Evolutionary conservation across 1,140 invertebrate genomes (phyloP).

Genomic region (Caenorhabditis latens): DNA sequence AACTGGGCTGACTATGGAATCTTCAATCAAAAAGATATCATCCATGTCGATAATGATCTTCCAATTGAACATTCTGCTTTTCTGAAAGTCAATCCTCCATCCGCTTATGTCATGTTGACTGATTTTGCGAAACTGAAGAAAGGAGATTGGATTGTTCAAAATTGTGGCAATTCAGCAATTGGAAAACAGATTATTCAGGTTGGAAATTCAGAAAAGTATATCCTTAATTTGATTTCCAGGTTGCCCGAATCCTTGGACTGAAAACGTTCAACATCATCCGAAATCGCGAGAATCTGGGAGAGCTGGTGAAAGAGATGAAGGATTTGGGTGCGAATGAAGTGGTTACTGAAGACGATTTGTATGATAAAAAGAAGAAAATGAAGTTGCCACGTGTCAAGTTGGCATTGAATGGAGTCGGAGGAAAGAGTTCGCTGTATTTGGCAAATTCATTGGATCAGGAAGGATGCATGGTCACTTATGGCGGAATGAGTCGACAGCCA

Average conservation of each 20-base stretch:
- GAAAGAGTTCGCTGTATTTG: conserved; percentile 81
- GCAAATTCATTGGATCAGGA: conserved; percentile 56
- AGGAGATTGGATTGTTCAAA: conserved; percentile 91
- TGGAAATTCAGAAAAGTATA: conserved; percentile 80
- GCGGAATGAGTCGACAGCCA: conserved; percentile 75
- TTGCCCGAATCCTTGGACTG: conserved; percentile 79
- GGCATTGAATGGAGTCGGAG: conserved; percentile 94
- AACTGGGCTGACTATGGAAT: conserved; percentile 70
- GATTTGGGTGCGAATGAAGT: conserved; percentile 87
- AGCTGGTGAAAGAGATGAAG: conserved; percentile 83
- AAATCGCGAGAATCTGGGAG: conserved; percentile 84
- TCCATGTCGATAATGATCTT: conserved; percentile 58
- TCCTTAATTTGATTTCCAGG: conserved; percentile 70
- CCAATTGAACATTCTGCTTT: conserved; percentile 39
- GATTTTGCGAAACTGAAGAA: conserved; percentile 87
- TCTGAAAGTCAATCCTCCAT: conserved; percentile 88
- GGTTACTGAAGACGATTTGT: conserved; percentile 84
- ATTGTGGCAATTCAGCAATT: conserved; percentile 95
- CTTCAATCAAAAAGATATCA: conserved; percentile 60
- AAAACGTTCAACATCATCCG: conserved; percentile 89
- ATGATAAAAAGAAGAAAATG: conserved; percentile 13
- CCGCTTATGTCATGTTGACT: conserved; percentile 89
- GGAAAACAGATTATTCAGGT: conserved; percentile 88
- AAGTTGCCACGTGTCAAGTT: conserved; percentile 78
- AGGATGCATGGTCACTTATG: conserved; percentile 74